Evolutionary conservation across 2,113 vertebrate species (phyloP).

Genomic region (Pavo muticus): DNA sequence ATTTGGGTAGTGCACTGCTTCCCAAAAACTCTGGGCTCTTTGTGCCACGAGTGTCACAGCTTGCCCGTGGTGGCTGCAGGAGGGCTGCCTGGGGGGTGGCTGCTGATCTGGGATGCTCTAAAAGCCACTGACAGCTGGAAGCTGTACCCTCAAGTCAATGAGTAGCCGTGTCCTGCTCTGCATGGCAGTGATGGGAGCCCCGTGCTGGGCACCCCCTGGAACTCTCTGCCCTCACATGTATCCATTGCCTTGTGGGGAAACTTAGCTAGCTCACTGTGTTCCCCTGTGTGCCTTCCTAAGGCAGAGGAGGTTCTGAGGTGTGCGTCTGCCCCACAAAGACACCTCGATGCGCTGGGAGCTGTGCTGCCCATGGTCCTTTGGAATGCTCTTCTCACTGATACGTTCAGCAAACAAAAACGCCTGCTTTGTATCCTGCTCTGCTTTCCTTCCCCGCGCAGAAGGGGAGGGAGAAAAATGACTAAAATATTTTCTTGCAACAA

Average conservation of each 20-base stretch:
- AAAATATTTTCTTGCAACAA: conserved; percentile 42
- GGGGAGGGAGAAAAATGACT: conserved; percentile 28
- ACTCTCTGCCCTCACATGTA: fast-evolving
- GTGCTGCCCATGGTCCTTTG: not conserved
- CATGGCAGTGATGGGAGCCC: fast-evolving
- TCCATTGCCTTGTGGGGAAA: not conserved
- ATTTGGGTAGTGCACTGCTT: not conserved
- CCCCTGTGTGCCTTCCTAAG: not conserved
- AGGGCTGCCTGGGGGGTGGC: too few species aligned
- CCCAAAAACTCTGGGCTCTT: not conserved
- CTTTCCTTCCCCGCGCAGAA: conserved; percentile 19
- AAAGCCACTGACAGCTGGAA: not conserved
- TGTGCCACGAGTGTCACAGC: not conserved
- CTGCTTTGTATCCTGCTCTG: conserved; percentile 12
- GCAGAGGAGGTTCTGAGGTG: not conserved
- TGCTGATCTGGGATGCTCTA: not conserved
- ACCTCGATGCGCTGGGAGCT: not conserved
- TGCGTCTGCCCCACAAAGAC: not conserved
- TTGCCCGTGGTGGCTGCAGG: not conserved
- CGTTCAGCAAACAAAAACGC: conserved; percentile 29
- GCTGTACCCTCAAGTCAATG: fast-evolving
- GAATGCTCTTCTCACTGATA: conserved; percentile 37
- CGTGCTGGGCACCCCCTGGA: fast-evolving
- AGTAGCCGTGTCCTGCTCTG: not conserved
- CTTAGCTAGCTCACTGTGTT: fast-evolving